Evolutionary conservation across 2,113 vertebrate genomes (phyloP), one percentile per base, ranked within the genome.

Genomic region (Erythrolamprus reginae): DNA sequence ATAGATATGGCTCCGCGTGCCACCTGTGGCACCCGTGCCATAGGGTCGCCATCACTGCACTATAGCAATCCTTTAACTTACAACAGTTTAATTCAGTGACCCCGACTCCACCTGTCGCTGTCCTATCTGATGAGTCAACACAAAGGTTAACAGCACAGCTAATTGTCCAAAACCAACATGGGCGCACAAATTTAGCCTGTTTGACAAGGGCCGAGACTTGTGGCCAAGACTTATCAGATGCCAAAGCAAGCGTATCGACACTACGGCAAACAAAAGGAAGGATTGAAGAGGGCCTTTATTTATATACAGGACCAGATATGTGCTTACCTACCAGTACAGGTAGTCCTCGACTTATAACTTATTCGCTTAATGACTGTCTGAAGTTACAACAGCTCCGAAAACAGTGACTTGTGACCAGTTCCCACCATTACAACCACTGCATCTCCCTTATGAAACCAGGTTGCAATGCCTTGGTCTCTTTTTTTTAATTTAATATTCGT

Each of bases 281-380:
- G 50, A 45, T 56, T 3, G 28, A 10, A 45, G 2, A 47, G 52
- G 33, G 15, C 8, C 6, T 52, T 19, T 51, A 48, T 9, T 65
- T 10, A 38, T n/a, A 24, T 4, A 17, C n/a, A 5, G 87, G 6
- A 1, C 9, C 2, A 19, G 47, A n/a, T 21, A 77, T 33, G 65
- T 38, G 65, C 65, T 70, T 5, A 65, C 42, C 42, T 88, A 21
- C 47, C 21, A n/a, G 28, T 15, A 65, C 58, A 13, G 58, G 4
- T 1, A 2, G 12, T n/a, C 58, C 58, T n/a, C 0, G 12, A n/a
- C 4, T 65, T 65, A n/a, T 1, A 9, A 61, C 10, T 0, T 0
- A 28, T 5, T 61, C 12, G 10, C 1, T 65, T n/a, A 61, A 12
- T 12, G 58, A 12, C 26, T 10, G 0, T 12, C 12, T 26, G 1